Evolutionary conservation across 2,797 vertebrate genomes (phyloP).

Genomic region (Babyrousa celebensis): DNA sequence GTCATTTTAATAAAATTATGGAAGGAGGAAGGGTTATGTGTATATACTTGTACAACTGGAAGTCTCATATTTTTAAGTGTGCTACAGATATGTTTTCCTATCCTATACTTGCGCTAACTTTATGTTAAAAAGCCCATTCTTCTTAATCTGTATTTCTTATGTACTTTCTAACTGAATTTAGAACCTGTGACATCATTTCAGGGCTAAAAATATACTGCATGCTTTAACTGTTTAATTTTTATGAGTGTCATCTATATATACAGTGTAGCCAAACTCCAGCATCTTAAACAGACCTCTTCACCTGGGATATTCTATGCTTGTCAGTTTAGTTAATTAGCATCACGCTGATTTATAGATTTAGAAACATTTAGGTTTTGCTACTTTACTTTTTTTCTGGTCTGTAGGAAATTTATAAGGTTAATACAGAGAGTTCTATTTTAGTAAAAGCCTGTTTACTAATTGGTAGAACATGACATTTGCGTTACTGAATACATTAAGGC

Average conservation of each 20-base stretch:
- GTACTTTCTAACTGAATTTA: constrained; percentile 62
- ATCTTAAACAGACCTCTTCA: constrained; percentile 75
- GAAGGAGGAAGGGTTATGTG: neutral
- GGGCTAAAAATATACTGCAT: neutral
- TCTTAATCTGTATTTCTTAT: constrained; percentile 50
- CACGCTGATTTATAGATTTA: constrained; percentile 79
- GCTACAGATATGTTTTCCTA: constrained; percentile 26
- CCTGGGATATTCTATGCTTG: constrained; percentile 68
- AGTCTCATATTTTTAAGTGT: constrained; percentile 45
- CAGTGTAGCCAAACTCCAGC: constrained; percentile 28
- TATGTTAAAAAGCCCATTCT: constrained; percentile 46
- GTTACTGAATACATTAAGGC: constrained; percentile 74
- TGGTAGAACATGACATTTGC: constrained; percentile 77
- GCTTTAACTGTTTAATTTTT: neutral
- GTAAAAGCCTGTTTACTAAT: constrained; percentile 73
- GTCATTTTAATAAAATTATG: constrained; percentile 36
- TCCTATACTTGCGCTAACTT: constrained; percentile 35
- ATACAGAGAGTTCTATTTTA: constrained; percentile 68
- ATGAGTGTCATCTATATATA: constrained; percentile 35
- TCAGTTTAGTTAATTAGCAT: constrained; percentile 78
- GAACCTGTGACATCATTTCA: constrained; percentile 10
- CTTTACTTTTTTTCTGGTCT: constrained; percentile 71
- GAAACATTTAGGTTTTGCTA: constrained; percentile 73
- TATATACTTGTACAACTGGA: neutral
- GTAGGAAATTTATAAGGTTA: constrained; percentile 60